phyloP scores from a whole-genome alignment of 2,113 vertebrate genomes.

The Leptosomus discolor region DNA sequence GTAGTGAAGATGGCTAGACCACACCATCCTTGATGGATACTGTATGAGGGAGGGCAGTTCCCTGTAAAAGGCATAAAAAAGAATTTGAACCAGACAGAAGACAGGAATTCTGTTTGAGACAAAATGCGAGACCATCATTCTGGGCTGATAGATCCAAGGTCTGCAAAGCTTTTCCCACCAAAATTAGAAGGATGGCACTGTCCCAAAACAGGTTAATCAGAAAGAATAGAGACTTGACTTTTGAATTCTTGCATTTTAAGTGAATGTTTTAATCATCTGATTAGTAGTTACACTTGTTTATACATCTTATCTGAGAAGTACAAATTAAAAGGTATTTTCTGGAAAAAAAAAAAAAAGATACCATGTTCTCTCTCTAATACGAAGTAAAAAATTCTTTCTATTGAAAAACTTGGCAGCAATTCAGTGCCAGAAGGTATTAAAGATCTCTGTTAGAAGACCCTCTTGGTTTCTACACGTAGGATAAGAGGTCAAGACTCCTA shows the following conservation, averaged over 20 bases:
- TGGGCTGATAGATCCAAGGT: background rate
- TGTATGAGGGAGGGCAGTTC: background rate
- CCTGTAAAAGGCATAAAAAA: background rate
- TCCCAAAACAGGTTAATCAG: background rate
- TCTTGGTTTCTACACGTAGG: background rate
- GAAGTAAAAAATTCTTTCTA: background rate
- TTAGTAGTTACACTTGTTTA: background rate
- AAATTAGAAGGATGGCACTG: background rate
- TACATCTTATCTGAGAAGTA: background rate
- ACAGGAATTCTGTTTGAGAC: background rate
- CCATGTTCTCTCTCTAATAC: background rate
- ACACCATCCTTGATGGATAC: background rate
- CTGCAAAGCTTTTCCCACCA: background rate
- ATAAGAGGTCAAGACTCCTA: background rate
- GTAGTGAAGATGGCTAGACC: background rate
- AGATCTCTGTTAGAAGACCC: background rate
- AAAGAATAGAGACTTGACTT: background rate
- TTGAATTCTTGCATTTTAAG: background rate
- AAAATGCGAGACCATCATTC: background rate
- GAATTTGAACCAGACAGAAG: background rate
- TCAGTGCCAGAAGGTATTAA: background rate
- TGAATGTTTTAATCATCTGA: background rate
- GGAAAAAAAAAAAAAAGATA: background rate
- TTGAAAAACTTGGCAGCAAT: background rate
- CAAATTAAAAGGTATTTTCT: background rate